A percentile compares a stretch with the other conserved stretches of the same genome.
These are phyloP conservation scores for Corapipo altera DNA, from an alignment of 2,113 vertebrate genomes.

Conservation along the genomic window DNA sequence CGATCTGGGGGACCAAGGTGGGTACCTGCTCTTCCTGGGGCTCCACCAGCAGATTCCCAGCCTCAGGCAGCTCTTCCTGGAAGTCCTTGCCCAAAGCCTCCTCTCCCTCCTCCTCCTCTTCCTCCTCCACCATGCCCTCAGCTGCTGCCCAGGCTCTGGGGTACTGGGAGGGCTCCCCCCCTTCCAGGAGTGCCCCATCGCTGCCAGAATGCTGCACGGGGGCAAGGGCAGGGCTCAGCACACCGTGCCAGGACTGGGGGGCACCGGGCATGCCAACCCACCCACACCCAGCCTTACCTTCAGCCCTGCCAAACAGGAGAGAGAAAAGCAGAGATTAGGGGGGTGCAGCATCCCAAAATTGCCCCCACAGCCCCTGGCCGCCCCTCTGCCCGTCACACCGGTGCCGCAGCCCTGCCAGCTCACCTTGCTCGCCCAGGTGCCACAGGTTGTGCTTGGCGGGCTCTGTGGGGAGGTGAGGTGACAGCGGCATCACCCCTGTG, in stretches of 20 bases:
- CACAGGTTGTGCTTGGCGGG: conserved; percentile 79
- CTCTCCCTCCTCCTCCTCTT: conserved; percentile 60
- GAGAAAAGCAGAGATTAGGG: neutral
- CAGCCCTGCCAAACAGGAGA: conserved; percentile 33
- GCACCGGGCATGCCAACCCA: neutral
- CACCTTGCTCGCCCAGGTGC: conserved; percentile 48
- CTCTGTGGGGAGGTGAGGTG: conserved; percentile 68
- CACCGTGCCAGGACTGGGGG: neutral
- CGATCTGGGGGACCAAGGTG: neutral
- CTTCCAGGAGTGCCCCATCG: conserved; percentile 80
- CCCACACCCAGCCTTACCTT: conserved; percentile 55
- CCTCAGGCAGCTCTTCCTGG: conserved; percentile 70
- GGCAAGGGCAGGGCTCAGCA: neutral
- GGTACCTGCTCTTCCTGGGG: conserved; percentile 87
- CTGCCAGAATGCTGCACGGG: conserved; percentile 86
- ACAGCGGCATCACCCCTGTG: rapidly evolving
- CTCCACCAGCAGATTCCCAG: conserved; percentile 51
- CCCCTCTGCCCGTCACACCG: rapidly evolving
- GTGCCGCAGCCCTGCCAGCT: rapidly evolving
- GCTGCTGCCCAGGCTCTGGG: conserved; percentile 39
- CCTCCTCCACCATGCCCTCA: conserved; percentile 64
- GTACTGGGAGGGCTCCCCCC: conserved; percentile 65
- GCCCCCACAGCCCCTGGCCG: rapidly evolving
- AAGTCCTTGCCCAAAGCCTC: conserved; percentile 58
- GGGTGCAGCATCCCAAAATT: neutral